Evolutionary conservation across 2,797 vertebrate species (phyloP).

Genomic region (Sebastes trivittatus): DNA sequence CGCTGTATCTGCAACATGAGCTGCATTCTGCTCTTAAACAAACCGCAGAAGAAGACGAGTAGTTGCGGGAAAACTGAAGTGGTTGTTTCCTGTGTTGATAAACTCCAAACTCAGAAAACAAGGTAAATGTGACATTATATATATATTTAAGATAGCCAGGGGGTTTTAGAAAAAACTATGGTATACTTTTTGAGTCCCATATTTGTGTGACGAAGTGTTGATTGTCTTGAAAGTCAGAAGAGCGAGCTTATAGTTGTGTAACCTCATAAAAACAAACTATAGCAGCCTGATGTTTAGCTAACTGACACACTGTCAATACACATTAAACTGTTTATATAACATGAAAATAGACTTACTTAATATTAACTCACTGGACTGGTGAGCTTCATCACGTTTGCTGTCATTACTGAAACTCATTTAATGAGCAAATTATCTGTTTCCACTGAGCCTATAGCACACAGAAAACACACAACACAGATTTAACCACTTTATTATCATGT

Average conservation of each 20-base stretch:
- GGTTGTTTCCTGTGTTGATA: neutral
- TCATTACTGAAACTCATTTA: neutral
- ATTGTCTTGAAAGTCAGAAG: neutral
- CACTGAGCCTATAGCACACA: neutral
- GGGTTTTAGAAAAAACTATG: accelerated
- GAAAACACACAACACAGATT: neutral
- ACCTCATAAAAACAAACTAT: constrained; percentile 1
- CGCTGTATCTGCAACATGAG: neutral
- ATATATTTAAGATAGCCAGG: accelerated
- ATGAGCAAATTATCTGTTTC: neutral
- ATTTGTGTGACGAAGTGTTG: neutral
- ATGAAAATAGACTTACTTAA: too few species aligned
- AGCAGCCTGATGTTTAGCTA: neutral
- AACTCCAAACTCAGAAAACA: neutral
- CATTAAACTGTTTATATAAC: neutral
- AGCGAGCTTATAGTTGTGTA: neutral
- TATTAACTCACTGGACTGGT: neutral
- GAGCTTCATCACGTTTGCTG: neutral
- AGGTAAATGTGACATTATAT: constrained; percentile 7
- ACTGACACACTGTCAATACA: neutral
- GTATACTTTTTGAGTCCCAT: neutral
- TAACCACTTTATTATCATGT: neutral
- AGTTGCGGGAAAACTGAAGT: constrained; percentile 84
- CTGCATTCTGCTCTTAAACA: accelerated
- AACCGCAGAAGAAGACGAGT: constrained; percentile 43